phyloP scores from a whole-genome alignment of 2,113 vertebrate genomes.

The Thunnus maccoyii region DNA sequence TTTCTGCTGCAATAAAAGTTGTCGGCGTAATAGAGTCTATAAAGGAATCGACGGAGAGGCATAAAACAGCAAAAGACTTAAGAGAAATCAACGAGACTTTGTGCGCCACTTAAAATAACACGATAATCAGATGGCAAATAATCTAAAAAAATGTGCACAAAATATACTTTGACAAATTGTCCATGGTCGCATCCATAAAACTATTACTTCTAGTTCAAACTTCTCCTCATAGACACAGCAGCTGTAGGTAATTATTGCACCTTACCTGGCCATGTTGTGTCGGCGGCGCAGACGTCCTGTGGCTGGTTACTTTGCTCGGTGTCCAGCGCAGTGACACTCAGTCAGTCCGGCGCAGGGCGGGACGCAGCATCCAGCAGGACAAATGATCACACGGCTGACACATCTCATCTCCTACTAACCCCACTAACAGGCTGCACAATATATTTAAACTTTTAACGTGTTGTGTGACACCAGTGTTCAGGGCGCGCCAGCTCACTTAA shows the following conservation, averaged over 20 bases:
- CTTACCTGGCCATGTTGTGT: slow-evolving; percentile 40
- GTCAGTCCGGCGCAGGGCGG: slow-evolving; percentile 2
- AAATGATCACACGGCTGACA: background rate
- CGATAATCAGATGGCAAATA: background rate
- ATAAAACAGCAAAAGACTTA: background rate
- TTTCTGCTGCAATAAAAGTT: background rate
- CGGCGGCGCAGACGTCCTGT: background rate
- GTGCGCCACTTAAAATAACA: background rate
- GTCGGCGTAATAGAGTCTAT: no score
- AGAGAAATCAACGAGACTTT: background rate
- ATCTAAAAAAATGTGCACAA: background rate
- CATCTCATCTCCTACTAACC: background rate
- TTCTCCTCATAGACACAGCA: background rate
- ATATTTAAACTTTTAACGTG: slow-evolving; percentile 10
- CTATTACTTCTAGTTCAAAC: background rate
- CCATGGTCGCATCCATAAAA: background rate
- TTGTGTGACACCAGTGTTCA: background rate
- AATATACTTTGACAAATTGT: background rate
- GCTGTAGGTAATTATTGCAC: background rate
- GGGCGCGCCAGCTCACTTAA: background rate
- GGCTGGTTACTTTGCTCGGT: background rate
- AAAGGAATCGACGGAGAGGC: no score
- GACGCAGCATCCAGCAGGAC: slow-evolving; percentile 1
- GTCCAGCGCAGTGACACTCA: background rate
- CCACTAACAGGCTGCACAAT: background rate